Base-by-base conservation (phyloP, 2,797 vertebrate genomes). In the Peromyscus nudipes region DNA sequence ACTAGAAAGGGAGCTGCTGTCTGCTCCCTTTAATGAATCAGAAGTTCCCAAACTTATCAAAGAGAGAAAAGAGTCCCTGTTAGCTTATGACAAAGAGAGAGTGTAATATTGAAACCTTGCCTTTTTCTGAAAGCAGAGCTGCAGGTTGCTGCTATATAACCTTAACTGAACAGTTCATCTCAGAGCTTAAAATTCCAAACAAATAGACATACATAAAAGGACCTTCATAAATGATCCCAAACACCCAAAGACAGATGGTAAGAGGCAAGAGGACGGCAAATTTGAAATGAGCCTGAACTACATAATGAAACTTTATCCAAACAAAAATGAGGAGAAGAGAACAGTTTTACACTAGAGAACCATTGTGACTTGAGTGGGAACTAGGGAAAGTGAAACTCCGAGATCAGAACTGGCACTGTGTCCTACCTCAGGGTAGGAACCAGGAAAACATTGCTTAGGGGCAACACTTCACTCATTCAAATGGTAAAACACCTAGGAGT, bases 1-100 rank as follows among this genome's bases (percentile, higher is more conserved):
- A 80, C 79, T 94, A 71, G 55, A 82, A 96, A 96, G 64, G 79
- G 46, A 97, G 95, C 49, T 97, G 79, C n/a, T 96, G n/a, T 79
- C 71, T 91, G 86, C 16, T 40, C 75, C 65, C 46, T 88, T 90
- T 85, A 92, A 92, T 69, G 29, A 97, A 89, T 10, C 43, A 82
- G 52, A 94, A 96, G 34, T 69, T 94, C n/a, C 67, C 67, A 87
- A 96, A 85, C 62, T 37, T 76, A 64, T 91, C 85, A 91, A 73
- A 71, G 55, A 95, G 62, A 88, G 27, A 80, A 93, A 93, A 90
- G 52, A 37, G 25, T 4, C 31, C 40, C 37, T 92, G 13, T 57
- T 93, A 81, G 62, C 60, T 86, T 92, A 91, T 13, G 73, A 82
- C 49, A 96, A 91, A 92, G 52, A 97, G 88, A 89, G 31, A 85